Evolutionary conservation across 2,113 vertebrate species (phyloP).

Genomic region (Sialia sialis): DNA sequence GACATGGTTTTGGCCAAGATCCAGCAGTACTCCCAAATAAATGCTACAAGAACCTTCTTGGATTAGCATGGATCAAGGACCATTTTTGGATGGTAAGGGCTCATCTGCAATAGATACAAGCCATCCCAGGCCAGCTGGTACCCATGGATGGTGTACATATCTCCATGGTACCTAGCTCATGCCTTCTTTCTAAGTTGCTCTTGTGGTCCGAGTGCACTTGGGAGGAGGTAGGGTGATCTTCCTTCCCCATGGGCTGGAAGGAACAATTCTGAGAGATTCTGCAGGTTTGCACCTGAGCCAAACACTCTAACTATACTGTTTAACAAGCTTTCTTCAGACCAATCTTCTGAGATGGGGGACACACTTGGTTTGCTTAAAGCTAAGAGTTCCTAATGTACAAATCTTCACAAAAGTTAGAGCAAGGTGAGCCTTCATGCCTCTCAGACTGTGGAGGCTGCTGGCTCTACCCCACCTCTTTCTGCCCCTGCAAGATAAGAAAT

Average conservation of each 20-base stretch:
- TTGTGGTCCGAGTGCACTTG: not conserved
- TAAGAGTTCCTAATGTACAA: not conserved
- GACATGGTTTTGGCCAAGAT: not conserved
- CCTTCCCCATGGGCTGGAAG: not conserved
- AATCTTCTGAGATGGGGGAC: not conserved
- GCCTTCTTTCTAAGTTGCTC: not conserved
- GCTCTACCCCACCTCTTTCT: not conserved
- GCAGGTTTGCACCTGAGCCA: not conserved
- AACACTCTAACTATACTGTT: not conserved
- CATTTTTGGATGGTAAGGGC: not conserved
- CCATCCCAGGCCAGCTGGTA: not conserved
- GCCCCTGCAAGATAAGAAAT: not conserved
- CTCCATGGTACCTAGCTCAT: not conserved
- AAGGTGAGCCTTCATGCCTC: not conserved
- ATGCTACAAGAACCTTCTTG: not conserved
- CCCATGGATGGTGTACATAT: not conserved
- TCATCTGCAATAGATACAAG: not conserved
- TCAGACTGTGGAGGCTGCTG: not conserved
- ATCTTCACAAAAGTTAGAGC: not conserved
- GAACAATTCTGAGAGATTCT: not conserved
- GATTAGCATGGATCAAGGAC: not conserved
- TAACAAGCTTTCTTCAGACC: not conserved
- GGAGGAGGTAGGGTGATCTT: not conserved
- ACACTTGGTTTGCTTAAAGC: not conserved
- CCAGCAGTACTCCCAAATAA: not conserved